Conservation (phyloP, 2,113 vertebrate genomes). For the Euleptes europaea region DNA sequence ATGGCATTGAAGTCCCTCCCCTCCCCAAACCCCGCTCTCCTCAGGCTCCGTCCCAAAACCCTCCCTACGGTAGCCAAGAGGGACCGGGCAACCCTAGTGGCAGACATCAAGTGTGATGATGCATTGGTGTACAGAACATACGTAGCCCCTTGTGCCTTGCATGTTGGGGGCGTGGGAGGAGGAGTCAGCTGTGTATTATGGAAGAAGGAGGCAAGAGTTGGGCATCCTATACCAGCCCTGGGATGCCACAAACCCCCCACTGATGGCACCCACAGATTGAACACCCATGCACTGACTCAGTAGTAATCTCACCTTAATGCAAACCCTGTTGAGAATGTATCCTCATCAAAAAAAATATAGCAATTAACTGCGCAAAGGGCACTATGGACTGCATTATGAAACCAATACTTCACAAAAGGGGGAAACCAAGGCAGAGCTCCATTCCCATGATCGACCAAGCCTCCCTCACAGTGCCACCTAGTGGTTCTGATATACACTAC, state of each 20-base stretch:
- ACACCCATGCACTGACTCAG: background rate
- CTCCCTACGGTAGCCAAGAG: too few species aligned
- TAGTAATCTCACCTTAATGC: background rate
- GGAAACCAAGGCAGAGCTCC: background rate
- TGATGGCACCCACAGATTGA: background rate
- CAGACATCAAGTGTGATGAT: too few species aligned
- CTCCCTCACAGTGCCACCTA: background rate
- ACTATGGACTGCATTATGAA: background rate
- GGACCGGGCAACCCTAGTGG: too few species aligned
- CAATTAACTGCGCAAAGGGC: background rate
- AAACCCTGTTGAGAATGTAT: background rate
- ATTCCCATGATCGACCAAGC: background rate
- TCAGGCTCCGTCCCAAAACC: too few species aligned
- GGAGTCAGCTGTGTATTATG: too few species aligned
- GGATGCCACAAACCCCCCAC: too few species aligned
- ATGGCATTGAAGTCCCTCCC: too few species aligned
- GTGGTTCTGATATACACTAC: background rate
- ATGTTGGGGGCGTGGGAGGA: background rate
- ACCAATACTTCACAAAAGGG: background rate
- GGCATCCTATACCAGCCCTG: background rate
- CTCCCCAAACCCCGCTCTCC: too few species aligned
- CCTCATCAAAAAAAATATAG: background rate
- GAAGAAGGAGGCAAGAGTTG: background rate
- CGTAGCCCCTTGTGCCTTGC: background rate
- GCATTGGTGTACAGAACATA: too few species aligned